Base-by-base conservation (phyloP, 2,888 invertebrate species). In the Harpalus rubripes region DNA sequence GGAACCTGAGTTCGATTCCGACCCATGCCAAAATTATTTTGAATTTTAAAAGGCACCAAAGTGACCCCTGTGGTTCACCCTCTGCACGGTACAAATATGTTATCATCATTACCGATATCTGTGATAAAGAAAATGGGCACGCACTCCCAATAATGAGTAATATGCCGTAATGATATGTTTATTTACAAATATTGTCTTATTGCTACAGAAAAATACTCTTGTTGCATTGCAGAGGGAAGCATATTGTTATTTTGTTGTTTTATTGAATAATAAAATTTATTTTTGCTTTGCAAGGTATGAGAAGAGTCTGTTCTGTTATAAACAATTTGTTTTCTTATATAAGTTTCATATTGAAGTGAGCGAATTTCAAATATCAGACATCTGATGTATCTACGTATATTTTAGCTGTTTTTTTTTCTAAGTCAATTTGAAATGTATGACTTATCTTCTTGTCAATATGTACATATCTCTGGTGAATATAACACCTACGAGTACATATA, bases 401-500 rank as follows among this genome's bases (percentile, higher is more conserved):
- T 52, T 52, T 10, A 52, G 0, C 44, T 52, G 44, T 52, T 52
- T 52, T 44, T 44, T 44, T 22, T 52, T 52, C 44, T 6, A 52
- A 52, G 44, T 52, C 44, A 52, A 52, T 52, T 52, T 52, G 44
- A 52, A 52, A 52, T 52, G 44, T 52, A 52, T 52, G 44, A 52
- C 44, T 52, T 52, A 6, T 52, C 44, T 52, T 52, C 44, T 52
- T 52, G 44, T 52, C 44, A 52, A 52, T 52, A 52, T 52, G 7
- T 12, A 12, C 12, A 12, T 52, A 10, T 12, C 44, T 52, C 44
- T 52, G 1, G 8, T 8, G 44, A 12, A 12, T 12, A 52, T 12
- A 52, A 52, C 44, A 52, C 44, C 44, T 52, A 52, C 44, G 6
- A n/a, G n/a, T n/a, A n/a, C n/a, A n/a, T 52, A 12, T 52, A 52